These are phyloP conservation scores for Lucilia cuprina DNA, from an alignment of 1,140 invertebrate species.

Conservation along the genomic window DNA sequence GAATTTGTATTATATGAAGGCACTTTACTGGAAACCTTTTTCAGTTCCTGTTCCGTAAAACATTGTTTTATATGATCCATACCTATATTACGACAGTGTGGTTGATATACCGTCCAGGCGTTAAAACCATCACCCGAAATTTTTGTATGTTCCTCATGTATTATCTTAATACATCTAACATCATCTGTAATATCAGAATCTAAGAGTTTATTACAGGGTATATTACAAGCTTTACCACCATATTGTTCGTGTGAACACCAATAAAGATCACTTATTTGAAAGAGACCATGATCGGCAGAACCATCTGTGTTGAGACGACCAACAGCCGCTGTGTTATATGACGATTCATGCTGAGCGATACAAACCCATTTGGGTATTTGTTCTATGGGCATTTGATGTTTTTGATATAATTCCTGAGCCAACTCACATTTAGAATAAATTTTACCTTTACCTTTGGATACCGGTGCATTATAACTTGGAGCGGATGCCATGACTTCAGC, in stretches of 20 bases:
- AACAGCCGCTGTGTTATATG: conserved; percentile 70
- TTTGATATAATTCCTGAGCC: conserved; percentile 66
- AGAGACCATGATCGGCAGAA: conserved; percentile 72
- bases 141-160: conserved; percentile 67
- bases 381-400: conserved; percentile 64
- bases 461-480: not conserved
- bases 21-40: too few relatives aligned
- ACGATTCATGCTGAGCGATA: conserved; percentile 73
- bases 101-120: conserved; percentile 70
- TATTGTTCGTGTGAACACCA: conserved; percentile 70
- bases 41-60: not conserved
- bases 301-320: conserved; percentile 66
- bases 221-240: conserved; percentile 66
- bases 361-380: conserved; percentile 74
- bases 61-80: not conserved
- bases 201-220: conserved; percentile 65
- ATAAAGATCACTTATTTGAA: conserved; percentile 74
- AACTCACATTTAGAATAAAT: conserved; percentile 64
- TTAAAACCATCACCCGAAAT: conserved; percentile 71
- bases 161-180: conserved; percentile 67
- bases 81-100: conserved; percentile 33
- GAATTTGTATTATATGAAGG: too few relatives aligned
- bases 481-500: not conserved
- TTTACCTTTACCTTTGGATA: conserved; percentile 42
- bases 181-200: conserved; percentile 73